Base-by-base conservation (phyloP, 2,113 vertebrate species). In the Proteles cristata region DNA sequence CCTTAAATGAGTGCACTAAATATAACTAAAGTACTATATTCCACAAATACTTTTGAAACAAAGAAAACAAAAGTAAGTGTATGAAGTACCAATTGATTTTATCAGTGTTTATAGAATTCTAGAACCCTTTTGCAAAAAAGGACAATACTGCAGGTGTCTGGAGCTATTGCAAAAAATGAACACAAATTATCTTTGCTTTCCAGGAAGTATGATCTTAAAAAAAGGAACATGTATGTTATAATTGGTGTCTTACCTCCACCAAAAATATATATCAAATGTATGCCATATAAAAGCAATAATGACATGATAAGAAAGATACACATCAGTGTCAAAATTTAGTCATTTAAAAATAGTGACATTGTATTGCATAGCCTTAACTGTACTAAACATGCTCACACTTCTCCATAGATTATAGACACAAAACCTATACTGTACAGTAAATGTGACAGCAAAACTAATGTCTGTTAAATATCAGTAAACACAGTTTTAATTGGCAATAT, bases 31-130 rank as follows among this genome's bases (percentile, higher is more conserved):
- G 80, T 79, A 53, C 8, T 25, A 61, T 61, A 77, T 90, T 90
- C 17, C 39, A 58, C 77, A 53, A 69, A 33, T 84, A 45, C 68
- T 86, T 96, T 92, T 87, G 7, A 97, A 84, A 33, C 26, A 93
- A 77, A 79, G 45, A 43, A 73, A 55, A 86, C 39, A 19, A 84
- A 73, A 82, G 4, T 35, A 5, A 94, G n/a, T 48, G 1, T 61
- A 4, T 93, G 10, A 11, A 43, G 3, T 81, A 63, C 55, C 15
- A 80, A 14, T 86, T 88, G 48, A 11, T 91, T 82, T 90, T 68
- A 84, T 5, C 43, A 82, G 11, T 76, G 53, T 88, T 93, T 93
- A 12, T 23, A 50, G 23, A 97, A 69, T 79, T 96, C 26, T 94
- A 90, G 50, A 92, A 92, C 66, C 35, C 50, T 66, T 76, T 45